These are phyloP conservation scores for Crioceris asparagi DNA, from an alignment of 2,888 invertebrate species.

Conservation along the genomic window DNA sequence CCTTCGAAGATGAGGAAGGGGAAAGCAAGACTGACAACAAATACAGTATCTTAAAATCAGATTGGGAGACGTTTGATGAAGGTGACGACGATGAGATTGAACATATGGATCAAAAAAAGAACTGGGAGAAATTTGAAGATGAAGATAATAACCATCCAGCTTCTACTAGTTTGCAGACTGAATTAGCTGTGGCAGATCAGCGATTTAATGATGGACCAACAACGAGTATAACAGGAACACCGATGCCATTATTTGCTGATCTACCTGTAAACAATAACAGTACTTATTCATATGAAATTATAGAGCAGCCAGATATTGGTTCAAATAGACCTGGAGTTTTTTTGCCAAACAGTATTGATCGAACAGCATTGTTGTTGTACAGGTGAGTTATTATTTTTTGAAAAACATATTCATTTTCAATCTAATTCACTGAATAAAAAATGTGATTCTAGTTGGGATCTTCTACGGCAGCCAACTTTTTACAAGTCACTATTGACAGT, in stretches of 20 bases:
- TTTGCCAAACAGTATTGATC: conserved; percentile 21
- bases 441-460: too few species aligned
- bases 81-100: conserved; percentile 10
- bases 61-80: conserved; percentile 25
- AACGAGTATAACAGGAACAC: conserved; percentile 25
- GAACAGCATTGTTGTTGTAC: too few species aligned
- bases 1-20: conserved; percentile 23
- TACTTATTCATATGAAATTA: conserved; percentile 32
- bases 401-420: too few species aligned
- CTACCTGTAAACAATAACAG: conserved; percentile 41
- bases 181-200: too few species aligned
- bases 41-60: conserved; percentile 20
- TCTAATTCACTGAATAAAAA: too few species aligned
- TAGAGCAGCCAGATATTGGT: conserved; percentile 13
- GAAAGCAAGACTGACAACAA: conserved; percentile 9
- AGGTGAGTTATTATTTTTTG: too few species aligned
- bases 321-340: conserved; percentile 23
- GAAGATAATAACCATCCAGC: conserved; percentile 5
- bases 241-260: conserved; percentile 46
- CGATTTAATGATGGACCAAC: conserved; percentile 13
- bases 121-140: conserved; percentile 23
- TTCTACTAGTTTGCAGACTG: background rate
- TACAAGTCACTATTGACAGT: conserved; percentile 46
- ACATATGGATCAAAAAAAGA: conserved; percentile 7
- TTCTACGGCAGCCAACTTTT: conserved; percentile 36